Evolutionary conservation across 2,113 vertebrate species (phyloP), one percentile per base, ranked within the genome.

Genomic region (Strix aluco): DNA sequence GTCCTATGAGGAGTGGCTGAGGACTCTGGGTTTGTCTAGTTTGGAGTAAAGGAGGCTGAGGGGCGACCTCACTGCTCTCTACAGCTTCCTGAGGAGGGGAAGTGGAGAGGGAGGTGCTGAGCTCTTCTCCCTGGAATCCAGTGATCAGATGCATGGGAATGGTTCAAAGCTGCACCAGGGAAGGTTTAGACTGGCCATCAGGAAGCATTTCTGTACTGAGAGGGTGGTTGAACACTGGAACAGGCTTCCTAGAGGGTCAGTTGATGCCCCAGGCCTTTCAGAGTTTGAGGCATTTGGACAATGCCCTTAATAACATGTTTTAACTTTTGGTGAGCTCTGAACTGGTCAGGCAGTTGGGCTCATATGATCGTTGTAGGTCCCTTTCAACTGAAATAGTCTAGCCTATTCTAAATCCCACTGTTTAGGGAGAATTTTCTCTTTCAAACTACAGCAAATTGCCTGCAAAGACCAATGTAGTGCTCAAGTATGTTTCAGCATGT

Each of bases 141-240:
- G n/a, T 4, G 23, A 25, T 16, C 13, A 13, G n/a, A 47, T 1
- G 0, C 0, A 1, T 34, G 15, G 32, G 15, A 46, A 22, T 4
- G 13, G 34, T 11, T 52, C 34, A 36, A 3, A 52, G 18, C 46
- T 38, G 18, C 3, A 1, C 8, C 36, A 57, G 5, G 20, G 29
- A 32, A 38, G 65, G 47, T 27, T 65, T 34, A 20, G 34, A 26
- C 17, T 38, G 4, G 59, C 10, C 21, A 21, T 10, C 3, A 20
- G 13, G 21, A 55, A 46, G 1, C 9, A 8, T 38, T 55, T 46
- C 13, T 32, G 26, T 46, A 18, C 27, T 1, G 6, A 46, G 36
- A n/a, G 30, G 9, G 19, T 59, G 8, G 17, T 7, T 63, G 44
- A 16, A 36, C 46, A 5, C 54, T 38, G 32, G 26, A 49, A 32